These are phyloP conservation scores for Agrilus biguttatus DNA, from an alignment of 2,888 invertebrate genomes.

Conservation along the genomic window DNA sequence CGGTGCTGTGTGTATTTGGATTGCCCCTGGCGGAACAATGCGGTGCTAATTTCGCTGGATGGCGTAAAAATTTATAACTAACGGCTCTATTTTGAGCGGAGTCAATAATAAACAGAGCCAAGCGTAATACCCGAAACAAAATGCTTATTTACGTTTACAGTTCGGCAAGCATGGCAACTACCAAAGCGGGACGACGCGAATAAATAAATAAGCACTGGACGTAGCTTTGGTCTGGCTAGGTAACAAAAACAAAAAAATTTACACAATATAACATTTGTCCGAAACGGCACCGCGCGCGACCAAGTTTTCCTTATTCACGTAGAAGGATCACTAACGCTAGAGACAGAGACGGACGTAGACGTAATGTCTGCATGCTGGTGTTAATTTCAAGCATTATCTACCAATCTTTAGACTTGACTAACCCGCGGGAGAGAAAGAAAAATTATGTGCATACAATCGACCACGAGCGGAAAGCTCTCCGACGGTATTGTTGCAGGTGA, in stretches of 20 bases:
- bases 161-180: constrained; percentile 28
- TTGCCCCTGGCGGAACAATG: too few relatives aligned
- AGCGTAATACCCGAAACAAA: constrained; percentile 8
- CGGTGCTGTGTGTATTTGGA: too few relatives aligned
- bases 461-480: constrained; percentile 19
- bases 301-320: constrained; percentile 8
- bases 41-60: too few relatives aligned
- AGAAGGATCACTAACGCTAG: constrained; percentile 4
- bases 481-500: constrained; percentile 24
- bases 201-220: constrained; percentile 24
- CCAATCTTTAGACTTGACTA: constrained; percentile 36
- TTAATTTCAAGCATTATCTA: constrained; percentile 35
- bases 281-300: constrained; percentile 2
- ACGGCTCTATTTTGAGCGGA: too few relatives aligned
- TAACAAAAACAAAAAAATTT: background rate
- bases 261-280: background rate
- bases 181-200: constrained; percentile 30
- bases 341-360: constrained; percentile 9
- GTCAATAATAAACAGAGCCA: too few relatives aligned
- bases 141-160: constrained; percentile 26
- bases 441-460: constrained; percentile 29
- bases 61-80: too few relatives aligned
- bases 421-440: constrained; percentile 35
- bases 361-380: constrained; percentile 26
- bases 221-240: constrained; percentile 19